Conservation (phyloP, 2,797 vertebrate genomes). For the Babyrousa celebensis region DNA sequence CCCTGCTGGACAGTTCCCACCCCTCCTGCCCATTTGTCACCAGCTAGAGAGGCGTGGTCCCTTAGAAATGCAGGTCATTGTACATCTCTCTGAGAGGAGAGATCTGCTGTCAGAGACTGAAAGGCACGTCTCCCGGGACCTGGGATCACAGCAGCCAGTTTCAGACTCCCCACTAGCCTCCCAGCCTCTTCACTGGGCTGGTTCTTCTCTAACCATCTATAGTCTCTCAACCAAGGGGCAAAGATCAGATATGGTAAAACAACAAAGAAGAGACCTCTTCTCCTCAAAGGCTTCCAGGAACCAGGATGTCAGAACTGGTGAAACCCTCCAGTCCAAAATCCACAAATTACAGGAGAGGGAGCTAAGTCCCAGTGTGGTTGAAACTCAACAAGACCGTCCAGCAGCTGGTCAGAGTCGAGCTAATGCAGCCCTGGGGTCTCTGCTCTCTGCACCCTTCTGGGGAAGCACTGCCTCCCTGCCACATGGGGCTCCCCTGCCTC, state of each 20-base stretch:
- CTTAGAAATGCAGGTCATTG: background rate
- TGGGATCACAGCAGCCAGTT: background rate
- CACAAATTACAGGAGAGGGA: background rate
- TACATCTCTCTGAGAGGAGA: background rate
- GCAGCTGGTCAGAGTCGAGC: background rate
- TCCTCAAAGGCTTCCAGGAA: background rate
- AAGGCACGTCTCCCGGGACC: background rate
- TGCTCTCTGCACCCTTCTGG: background rate
- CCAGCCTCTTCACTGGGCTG: background rate
- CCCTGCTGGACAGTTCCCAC: constrained; percentile 54
- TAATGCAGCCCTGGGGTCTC: too few species aligned
- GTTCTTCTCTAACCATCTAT: background rate
- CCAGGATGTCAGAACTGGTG: background rate
- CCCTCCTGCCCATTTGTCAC: background rate
- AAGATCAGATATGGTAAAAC: background rate
- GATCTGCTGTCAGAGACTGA: background rate
- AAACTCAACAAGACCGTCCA: background rate
- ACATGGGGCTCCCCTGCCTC: background rate
- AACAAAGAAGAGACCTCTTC: background rate
- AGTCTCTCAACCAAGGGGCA: background rate
- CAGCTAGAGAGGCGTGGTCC: background rate
- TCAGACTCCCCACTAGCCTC: background rate
- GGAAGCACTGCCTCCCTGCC: too few species aligned
- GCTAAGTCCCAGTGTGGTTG: background rate
- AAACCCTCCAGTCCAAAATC: background rate